phyloP scores from a whole-genome alignment of 2,888 invertebrate genomes.

The Tetragonisca angustula region DNA sequence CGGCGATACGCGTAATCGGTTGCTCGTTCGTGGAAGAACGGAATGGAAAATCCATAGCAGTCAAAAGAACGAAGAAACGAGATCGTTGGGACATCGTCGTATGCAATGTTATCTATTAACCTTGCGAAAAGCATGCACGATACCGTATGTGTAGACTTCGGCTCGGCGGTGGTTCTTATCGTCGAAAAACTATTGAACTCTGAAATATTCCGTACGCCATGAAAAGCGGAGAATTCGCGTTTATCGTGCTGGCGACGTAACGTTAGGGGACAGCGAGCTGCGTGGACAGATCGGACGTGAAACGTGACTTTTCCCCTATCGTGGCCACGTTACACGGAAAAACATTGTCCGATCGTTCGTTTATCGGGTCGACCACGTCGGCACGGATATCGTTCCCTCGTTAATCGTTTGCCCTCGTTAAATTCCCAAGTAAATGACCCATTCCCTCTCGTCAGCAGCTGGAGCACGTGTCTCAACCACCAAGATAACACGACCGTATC shows the following conservation, averaged over 20 bases:
- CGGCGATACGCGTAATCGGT: constrained; percentile 1
- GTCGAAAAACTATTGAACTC: constrained; percentile 72
- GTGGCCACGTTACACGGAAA: constrained; percentile 50
- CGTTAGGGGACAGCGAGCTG: constrained; percentile 62
- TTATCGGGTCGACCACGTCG: constrained; percentile 54
- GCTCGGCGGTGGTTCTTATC: constrained; percentile 70
- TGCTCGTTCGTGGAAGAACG: background rate
- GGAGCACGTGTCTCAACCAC: background rate
- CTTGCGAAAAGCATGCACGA: constrained; percentile 68
- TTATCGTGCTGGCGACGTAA: constrained; percentile 60
- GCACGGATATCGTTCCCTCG: constrained; percentile 43
- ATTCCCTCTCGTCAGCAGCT: background rate
- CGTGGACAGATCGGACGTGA: constrained; percentile 43
- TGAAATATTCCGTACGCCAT: constrained; percentile 76
- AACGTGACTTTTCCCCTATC: constrained; percentile 65
- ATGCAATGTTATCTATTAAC: constrained; percentile 65
- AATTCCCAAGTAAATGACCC: constrained; percentile 45
- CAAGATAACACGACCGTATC: constrained; percentile 34
- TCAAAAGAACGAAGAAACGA: constrained; percentile 25
- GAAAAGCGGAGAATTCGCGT: constrained; percentile 29
- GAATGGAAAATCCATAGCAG: constrained; percentile 13
- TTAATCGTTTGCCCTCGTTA: constrained; percentile 45
- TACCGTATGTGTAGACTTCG: constrained; percentile 23
- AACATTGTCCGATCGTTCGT: constrained; percentile 49
- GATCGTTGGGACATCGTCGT: constrained; percentile 7